Evolutionary conservation across 2,113 vertebrate genomes (phyloP).

Genomic region (Lethenteron reissneri): DNA sequence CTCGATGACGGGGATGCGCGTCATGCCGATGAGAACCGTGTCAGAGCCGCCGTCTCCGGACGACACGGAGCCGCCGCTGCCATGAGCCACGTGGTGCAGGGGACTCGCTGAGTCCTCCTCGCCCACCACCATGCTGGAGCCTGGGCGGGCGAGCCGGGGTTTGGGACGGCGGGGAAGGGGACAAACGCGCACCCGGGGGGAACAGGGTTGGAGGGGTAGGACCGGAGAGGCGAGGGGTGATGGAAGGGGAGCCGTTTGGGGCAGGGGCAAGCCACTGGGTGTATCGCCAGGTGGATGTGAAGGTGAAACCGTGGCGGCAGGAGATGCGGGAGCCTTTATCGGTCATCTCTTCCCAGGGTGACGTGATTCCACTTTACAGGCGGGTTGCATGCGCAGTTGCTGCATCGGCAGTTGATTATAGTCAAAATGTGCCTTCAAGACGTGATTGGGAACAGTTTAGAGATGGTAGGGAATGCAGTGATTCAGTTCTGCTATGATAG

Average conservation of each 20-base stretch:
- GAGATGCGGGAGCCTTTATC: no score
- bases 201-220: neutral
- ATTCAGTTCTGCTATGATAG: no score
- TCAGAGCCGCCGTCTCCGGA: constrained; percentile 77
- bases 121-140: neutral
- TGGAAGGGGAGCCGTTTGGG: neutral
- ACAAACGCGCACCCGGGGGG: neutral
- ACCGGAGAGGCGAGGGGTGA: neutral
- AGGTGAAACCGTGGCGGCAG: no score
- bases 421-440: no score
- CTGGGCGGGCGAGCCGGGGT: neutral
- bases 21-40: constrained; percentile 83
- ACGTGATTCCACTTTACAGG: no score
- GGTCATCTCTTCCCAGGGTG: no score
- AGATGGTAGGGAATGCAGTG: no score
- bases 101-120: constrained; percentile 79
- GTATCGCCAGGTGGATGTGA: no score
- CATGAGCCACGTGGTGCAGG: constrained; percentile 80
- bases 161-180: constrained; percentile 1
- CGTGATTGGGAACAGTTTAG: no score
- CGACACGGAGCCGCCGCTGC: constrained; percentile 75
- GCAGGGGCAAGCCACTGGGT: no score
- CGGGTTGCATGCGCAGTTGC: no score
- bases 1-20: constrained; percentile 84
- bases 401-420: no score